These are phyloP conservation scores for Vultur gryphus DNA, from an alignment of 2,797 vertebrate species.

Conservation along the genomic window DNA sequence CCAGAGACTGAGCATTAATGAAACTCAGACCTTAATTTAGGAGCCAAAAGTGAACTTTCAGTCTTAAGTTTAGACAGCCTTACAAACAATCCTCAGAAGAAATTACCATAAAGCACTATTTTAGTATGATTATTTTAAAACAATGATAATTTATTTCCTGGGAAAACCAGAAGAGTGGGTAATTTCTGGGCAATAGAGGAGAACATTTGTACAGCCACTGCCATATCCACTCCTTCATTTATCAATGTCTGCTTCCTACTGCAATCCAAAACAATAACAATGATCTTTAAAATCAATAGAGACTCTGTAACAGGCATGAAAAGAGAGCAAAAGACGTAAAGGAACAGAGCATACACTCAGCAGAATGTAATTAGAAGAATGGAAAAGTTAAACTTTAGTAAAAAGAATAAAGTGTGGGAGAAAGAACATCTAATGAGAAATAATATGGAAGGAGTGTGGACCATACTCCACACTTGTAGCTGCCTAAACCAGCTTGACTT, in stretches of 20 bases:
- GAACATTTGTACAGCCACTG: background rate
- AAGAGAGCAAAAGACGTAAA: background rate
- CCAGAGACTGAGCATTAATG: background rate
- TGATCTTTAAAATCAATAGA: background rate
- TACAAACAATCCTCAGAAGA: background rate
- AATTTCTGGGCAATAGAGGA: background rate
- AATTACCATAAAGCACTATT: background rate
- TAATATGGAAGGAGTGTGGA: background rate
- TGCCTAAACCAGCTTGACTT: background rate
- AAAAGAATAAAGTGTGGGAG: background rate
- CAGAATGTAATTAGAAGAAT: background rate
- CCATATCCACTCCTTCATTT: background rate
- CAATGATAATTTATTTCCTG: background rate
- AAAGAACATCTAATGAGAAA: background rate
- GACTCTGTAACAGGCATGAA: background rate
- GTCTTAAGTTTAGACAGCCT: background rate
- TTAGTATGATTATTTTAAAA: background rate
- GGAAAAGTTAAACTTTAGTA: background rate
- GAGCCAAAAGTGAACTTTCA: background rate
- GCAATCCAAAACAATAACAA: background rate
- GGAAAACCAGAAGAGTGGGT: background rate
- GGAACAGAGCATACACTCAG: background rate
- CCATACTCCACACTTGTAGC: background rate
- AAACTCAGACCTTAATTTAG: background rate
- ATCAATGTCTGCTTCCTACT: background rate